Evolutionary conservation across 2,797 vertebrate genomes (phyloP), one percentile per base, ranked within the genome.

Genomic region (Okamejei kenojei): DNA sequence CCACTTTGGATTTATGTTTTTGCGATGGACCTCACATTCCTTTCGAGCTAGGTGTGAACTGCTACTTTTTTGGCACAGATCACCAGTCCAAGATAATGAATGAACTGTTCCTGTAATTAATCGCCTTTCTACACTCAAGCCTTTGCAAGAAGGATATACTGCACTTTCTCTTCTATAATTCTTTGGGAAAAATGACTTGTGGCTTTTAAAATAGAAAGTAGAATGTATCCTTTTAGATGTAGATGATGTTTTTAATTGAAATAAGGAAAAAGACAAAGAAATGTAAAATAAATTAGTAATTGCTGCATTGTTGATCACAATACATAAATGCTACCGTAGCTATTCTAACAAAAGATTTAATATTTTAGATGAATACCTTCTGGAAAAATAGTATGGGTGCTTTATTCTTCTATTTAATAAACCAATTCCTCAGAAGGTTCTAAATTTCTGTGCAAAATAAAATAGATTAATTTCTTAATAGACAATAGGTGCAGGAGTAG

Each of bases 81-180:
- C 13, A 93, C 90, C 38, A 63, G 26, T 93, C 93, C 94, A 94
- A 77, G 77, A 77, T 93, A 76, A 93, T 93, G 45, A 68, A 10
- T 93, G 2, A 0, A 78, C 94, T 93, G 93, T 93, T 93, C 11
- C 93, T 78, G 32, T 94, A 77, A 93, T 10, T 94, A 94, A 94
- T 94, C 94, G 86, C 92, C 95, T 94, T 94, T 80, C 29, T 93
- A 94, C 94, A 21, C 94, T 90, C 79, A 93, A 32, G 71, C 76
- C 93, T 38, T 93, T 94, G 93, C 94, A 93, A 93, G 71, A 94
- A 95, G 94, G 93, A 93, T 76, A 74, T 94, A 93, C 94, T 93
- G 76, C 93, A 93, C 94, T 95, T 82, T 54, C 94, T 93, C 82
- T 29, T 45, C 10, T 94, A 93, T 93, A 94, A 94, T 95, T 71